A percentile compares a stretch with the other conserved stretches of the same genome.
phyloP scores from a whole-genome alignment of 2,113 vertebrate genomes.

The rabbit (Oryctolagus cuniculus) region DNA sequence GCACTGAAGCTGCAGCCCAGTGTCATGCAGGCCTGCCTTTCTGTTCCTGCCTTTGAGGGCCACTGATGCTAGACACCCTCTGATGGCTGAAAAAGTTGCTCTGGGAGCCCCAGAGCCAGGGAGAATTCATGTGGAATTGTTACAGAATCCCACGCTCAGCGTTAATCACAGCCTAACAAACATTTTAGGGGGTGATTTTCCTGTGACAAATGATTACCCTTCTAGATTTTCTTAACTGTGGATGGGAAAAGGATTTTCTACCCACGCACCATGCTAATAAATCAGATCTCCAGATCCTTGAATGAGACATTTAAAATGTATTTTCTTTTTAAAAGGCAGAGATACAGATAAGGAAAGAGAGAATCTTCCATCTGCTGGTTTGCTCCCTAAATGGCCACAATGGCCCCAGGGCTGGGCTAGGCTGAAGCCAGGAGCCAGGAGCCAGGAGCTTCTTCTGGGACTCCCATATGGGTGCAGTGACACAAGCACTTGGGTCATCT shows the following conservation, averaged over 20 bases:
- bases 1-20: neutral
- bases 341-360: too few relatives aligned
- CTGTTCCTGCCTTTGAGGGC: neutral
- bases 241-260: constrained; percentile 40
- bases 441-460: too few relatives aligned
- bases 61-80: neutral
- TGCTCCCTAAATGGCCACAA: too few relatives aligned
- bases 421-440: too few relatives aligned
- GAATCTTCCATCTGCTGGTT: too few relatives aligned
- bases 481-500: too few relatives aligned
- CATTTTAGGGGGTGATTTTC: constrained; percentile 32
- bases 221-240: constrained; percentile 28
- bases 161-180: neutral
- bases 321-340: neutral
- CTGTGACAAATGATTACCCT: constrained; percentile 37
- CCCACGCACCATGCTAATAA: constrained; percentile 43
- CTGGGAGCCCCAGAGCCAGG: neutral
- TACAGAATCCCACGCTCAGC: neutral
- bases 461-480: too few relatives aligned
- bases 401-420: too few relatives aligned
- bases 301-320: constrained; percentile 57
- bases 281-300: constrained; percentile 41
- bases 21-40: neutral
- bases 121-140: constrained; percentile 11
- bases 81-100: neutral